Evolutionary conservation across 2,888 invertebrate genomes (phyloP).

Genomic region (Drosophila lutescens): DNA sequence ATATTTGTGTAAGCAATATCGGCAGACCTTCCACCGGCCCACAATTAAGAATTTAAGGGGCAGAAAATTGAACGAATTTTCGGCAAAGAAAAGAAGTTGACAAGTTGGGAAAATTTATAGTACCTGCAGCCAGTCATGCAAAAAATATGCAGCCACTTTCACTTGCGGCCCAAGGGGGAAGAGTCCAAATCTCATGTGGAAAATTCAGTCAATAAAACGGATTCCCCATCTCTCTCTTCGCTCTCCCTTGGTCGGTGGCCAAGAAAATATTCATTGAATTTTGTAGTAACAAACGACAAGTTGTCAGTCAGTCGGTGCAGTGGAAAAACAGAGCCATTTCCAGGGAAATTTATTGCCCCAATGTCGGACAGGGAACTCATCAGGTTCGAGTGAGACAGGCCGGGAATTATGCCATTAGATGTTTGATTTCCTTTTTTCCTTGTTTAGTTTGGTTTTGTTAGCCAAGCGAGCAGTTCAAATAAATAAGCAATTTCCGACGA

Average conservation of each 20-base stretch:
- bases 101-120: constrained; percentile 53
- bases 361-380: constrained; percentile 20
- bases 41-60: constrained; percentile 73
- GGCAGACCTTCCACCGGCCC: not conserved
- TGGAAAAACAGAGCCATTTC: constrained; percentile 29
- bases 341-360: constrained; percentile 26
- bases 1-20: constrained; percentile 64
- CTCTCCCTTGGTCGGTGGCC: constrained; percentile 18
- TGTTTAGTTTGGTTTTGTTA: constrained; percentile 34
- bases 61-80: constrained; percentile 38
- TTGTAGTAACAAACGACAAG: constrained; percentile 71
- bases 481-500: constrained; percentile 67
- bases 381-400: constrained; percentile 11
- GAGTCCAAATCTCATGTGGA: constrained; percentile 54
- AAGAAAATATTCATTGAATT: constrained; percentile 78
- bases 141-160: constrained; percentile 40
- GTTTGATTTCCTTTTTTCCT: constrained; percentile 32
- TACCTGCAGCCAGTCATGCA: constrained; percentile 43
- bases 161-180: constrained; percentile 43
- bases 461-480: constrained; percentile 53
- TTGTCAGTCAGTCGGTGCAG: constrained; percentile 57
- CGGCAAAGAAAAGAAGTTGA: constrained; percentile 49
- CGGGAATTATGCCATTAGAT: constrained; percentile 46
- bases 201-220: constrained; percentile 62
- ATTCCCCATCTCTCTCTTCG: constrained; percentile 24